Percentiles rank a stretch among this genome's conserved stretches.
Evolutionary conservation across 2,113 vertebrate genomes (phyloP).

Genomic region (Uria lomvia): DNA sequence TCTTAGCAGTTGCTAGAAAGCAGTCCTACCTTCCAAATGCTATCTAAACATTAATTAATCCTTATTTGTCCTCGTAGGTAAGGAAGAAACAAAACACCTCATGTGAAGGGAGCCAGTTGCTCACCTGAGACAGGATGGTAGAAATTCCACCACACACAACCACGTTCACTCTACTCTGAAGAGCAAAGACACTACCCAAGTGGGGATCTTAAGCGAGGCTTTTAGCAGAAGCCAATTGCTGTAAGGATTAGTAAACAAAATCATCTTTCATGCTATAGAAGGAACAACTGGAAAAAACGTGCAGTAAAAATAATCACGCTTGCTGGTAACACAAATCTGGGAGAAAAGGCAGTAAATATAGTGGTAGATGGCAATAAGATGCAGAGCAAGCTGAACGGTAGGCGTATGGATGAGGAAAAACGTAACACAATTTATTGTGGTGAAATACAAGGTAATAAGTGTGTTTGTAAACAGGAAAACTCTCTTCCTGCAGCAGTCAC

Average conservation of each 20-base stretch:
- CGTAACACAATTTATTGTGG: not conserved
- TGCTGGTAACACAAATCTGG: not conserved
- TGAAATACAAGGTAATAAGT: slow-evolving; percentile 26
- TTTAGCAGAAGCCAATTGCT: slow-evolving; percentile 16
- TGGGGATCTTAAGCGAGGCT: not conserved
- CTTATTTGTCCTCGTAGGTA: not conserved
- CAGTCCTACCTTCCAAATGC: not conserved
- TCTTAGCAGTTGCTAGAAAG: not conserved
- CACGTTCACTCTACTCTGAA: not conserved
- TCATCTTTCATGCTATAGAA: not conserved
- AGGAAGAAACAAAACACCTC: not conserved
- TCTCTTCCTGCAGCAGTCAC: slow-evolving; percentile 19
- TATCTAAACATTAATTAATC: not conserved
- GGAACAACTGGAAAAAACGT: not conserved
- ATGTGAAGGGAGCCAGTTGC: not conserved
- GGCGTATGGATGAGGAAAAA: not conserved
- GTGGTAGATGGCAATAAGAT: slow-evolving; percentile 2
- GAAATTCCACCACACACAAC: not conserved
- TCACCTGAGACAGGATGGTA: not conserved
- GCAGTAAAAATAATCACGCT: slow-evolving; percentile 8
- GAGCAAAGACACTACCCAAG: not conserved
- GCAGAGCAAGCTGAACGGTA: not conserved
- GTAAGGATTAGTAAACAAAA: slow-evolving; percentile 39
- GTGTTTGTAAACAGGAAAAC: slow-evolving; percentile 50
- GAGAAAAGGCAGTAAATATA: slow-evolving; percentile 10